Percentiles rank a stretch among this genome's conserved stretches.
Evolutionary conservation across 1,140 invertebrate species (phyloP).

Genomic region (Sycophaga agraensis): DNA sequence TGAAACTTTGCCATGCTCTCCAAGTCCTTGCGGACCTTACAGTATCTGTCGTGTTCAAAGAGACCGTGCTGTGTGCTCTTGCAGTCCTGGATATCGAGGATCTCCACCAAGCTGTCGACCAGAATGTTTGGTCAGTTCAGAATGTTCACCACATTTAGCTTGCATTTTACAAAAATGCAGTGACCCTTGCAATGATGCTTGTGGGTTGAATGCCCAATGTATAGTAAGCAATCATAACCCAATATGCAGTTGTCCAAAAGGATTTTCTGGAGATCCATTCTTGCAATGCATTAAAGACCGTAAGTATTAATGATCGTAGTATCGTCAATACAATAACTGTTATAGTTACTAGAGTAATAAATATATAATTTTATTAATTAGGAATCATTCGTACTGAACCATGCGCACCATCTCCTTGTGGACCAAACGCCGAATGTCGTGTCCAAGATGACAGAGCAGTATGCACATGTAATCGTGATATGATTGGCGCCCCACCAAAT

Average conservation of each 20-base stretch:
- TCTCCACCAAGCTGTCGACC: conserved; percentile 75
- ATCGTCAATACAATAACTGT: not conserved
- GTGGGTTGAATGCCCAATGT: conserved; percentile 76
- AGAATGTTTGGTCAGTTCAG: conserved; percentile 77
- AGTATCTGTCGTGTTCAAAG: conserved; percentile 73
- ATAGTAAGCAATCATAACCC: conserved; percentile 82
- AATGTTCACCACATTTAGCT: conserved; percentile 71
- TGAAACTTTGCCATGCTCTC: conserved; percentile 70
- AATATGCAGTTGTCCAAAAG: conserved; percentile 77
- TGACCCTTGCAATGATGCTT: conserved; percentile 79
- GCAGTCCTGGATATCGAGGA: conserved; percentile 73
- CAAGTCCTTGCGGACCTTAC: conserved; percentile 79
- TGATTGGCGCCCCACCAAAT: conserved; percentile 80
- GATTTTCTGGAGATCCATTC: conserved; percentile 80
- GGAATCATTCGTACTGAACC: conserved; percentile 54
- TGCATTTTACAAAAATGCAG: conserved; percentile 80
- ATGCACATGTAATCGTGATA: conserved; percentile 75
- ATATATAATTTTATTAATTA: conserved; percentile 20
- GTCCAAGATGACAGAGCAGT: conserved; percentile 69
- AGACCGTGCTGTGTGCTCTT: conserved; percentile 76
- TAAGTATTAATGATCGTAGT: conserved; percentile 42
- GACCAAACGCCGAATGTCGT: conserved; percentile 76
- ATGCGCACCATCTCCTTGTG: conserved; percentile 80
- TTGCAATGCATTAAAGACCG: conserved; percentile 71
- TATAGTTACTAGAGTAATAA: too few relatives aligned